phyloP scores from a whole-genome alignment of 2,888 invertebrate species.

The Eumerus sabulonum region DNA sequence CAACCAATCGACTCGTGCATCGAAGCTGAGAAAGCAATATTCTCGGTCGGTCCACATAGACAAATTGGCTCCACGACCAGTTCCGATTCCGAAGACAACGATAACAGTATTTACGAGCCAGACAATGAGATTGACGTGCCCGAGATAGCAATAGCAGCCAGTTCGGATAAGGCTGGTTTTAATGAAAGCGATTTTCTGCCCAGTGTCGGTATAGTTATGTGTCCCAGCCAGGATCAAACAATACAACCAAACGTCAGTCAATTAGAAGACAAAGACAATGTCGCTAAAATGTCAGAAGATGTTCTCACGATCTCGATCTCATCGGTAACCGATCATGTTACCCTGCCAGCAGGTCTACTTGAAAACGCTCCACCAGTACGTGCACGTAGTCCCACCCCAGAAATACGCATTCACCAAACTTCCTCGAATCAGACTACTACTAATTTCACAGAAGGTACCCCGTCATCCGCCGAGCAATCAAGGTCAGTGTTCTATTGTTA shows the following conservation, averaged over 20 bases:
- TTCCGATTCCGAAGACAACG: slow-evolving; percentile 83
- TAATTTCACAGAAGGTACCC: slow-evolving; percentile 74
- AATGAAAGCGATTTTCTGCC: slow-evolving; percentile 82
- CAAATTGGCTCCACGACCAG: slow-evolving; percentile 78
- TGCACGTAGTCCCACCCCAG: slow-evolving; percentile 81
- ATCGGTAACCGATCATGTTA: slow-evolving; percentile 78
- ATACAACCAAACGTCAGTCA: slow-evolving; percentile 71
- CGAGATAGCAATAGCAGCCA: slow-evolving; percentile 71
- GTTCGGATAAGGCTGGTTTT: slow-evolving; percentile 73
- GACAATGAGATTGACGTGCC: slow-evolving; percentile 72
- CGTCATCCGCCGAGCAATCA: slow-evolving; percentile 79
- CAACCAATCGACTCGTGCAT: slow-evolving; percentile 72
- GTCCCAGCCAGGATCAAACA: slow-evolving; percentile 72
- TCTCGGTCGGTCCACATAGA: slow-evolving; percentile 72
- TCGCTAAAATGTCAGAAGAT: slow-evolving; percentile 77
- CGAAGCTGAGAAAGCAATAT: slow-evolving; percentile 74
- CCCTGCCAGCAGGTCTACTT: slow-evolving; percentile 76
- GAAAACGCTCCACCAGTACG: slow-evolving; percentile 76
- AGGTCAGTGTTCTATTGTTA: slow-evolving; percentile 77
- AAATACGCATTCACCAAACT: slow-evolving; percentile 77
- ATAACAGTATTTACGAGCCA: slow-evolving; percentile 82
- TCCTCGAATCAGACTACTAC: background rate
- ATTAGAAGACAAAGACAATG: slow-evolving; percentile 79
- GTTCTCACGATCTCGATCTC: slow-evolving; percentile 78
- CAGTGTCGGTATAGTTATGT: slow-evolving; percentile 84